Percentiles rank a stretch among this genome's conserved stretches.
Evolutionary conservation across 2,113 vertebrate species (phyloP).

Genomic region (Salvelinus sp.): DNA sequence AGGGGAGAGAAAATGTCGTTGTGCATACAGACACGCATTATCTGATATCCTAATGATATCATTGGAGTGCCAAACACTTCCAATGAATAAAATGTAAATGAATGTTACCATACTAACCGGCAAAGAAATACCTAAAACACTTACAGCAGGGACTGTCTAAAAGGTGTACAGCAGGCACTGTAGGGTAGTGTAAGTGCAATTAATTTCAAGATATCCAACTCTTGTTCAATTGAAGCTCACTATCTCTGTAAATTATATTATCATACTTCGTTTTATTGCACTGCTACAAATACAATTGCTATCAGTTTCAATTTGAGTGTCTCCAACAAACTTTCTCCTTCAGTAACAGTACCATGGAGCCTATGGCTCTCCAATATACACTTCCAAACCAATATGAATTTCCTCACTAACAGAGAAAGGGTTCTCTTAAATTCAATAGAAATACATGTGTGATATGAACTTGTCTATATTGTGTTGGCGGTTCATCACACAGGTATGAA

Average conservation of each 20-base stretch:
- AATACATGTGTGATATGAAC: not conserved
- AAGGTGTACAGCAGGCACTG: not conserved
- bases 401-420: not conserved
- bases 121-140: constrained; percentile 44
- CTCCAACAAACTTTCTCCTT: constrained; percentile 34
- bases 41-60: constrained; percentile 43
- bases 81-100: constrained; percentile 60
- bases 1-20: constrained; percentile 5
- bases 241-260: constrained; percentile 58
- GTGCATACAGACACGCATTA: constrained; percentile 17
- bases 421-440: not conserved
- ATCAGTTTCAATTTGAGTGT: constrained; percentile 42
- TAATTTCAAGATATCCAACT: constrained; percentile 40
- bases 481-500: constrained; percentile 20
- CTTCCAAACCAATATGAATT: not conserved
- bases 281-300: constrained; percentile 52
- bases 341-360: not conserved
- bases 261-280: constrained; percentile 59
- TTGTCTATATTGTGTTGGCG: not conserved
- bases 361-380: not conserved
- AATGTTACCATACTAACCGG: constrained; percentile 51
- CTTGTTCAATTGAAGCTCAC: constrained; percentile 45
- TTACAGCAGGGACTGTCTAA: constrained; percentile 12
- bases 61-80: constrained; percentile 51
- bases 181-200: constrained; percentile 27